phyloP scores from a whole-genome alignment of 2,797 vertebrate species.

The Cirrhinus mrigala region DNA sequence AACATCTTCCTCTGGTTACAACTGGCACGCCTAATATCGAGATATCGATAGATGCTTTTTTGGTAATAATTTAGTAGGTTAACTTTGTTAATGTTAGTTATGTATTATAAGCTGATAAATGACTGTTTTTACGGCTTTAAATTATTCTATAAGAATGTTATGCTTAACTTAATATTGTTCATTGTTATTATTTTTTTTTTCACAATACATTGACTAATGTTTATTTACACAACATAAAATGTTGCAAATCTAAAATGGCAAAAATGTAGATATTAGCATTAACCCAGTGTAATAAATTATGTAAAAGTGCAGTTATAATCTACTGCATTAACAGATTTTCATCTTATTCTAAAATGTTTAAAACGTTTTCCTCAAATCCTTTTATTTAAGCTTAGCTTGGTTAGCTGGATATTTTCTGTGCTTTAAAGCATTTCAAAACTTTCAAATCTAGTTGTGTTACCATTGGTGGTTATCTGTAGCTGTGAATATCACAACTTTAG shows the following conservation, averaged over 20 bases:
- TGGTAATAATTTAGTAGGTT: not conserved
- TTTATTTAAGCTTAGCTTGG: not conserved
- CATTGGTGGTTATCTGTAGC: not conserved
- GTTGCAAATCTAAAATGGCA: not conserved
- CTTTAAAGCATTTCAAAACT: not conserved
- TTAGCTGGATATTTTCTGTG: not conserved
- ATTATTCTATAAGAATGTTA: not conserved
- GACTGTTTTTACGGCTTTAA: not conserved
- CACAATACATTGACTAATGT: not conserved
- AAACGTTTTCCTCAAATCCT: no score
- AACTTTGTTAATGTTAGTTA: not conserved
- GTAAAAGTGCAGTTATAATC: not conserved
- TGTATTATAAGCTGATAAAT: not conserved
- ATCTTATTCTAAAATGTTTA: not conserved
- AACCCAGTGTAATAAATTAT: no score
- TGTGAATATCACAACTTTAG: not conserved
- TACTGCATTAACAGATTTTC: not conserved
- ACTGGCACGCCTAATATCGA: not conserved
- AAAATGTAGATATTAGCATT: no score
- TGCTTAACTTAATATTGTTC: not conserved
- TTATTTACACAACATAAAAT: slow-evolving; percentile 2
- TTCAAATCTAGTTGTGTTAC: not conserved
- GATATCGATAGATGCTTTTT: not conserved
- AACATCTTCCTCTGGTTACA: not conserved
- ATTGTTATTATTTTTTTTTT: not conserved